A percentile compares a stretch with the other conserved stretches of the same genome.
These are phyloP conservation scores for Drosophila rubida DNA, from an alignment of 2,888 invertebrate genomes.

Conservation along the genomic window DNA sequence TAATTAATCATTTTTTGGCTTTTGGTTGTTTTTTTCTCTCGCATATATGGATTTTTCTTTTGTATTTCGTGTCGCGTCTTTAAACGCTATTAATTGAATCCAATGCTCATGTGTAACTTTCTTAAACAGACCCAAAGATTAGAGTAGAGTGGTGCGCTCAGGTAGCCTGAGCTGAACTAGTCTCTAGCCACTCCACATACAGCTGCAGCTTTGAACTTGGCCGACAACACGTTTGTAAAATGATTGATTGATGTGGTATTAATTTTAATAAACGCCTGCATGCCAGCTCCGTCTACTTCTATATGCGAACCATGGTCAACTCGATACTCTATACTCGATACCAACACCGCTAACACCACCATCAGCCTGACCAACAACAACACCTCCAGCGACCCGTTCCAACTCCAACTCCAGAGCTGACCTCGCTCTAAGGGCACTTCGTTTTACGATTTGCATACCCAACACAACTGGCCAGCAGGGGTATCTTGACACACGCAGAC, in stretches of 20 bases:
- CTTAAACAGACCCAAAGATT: conserved; percentile 59
- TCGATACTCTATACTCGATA: conserved; percentile 6
- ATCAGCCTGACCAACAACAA: neutral
- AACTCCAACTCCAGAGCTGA: neutral
- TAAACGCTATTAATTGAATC: conserved; percentile 82
- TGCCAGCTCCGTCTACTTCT: conserved; percentile 45
- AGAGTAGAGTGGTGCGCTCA: conserved; percentile 25
- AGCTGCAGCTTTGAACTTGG: conserved; percentile 80
- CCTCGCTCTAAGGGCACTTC: conserved; percentile 33
- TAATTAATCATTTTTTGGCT: conserved; percentile 77
- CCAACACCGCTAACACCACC: neutral
- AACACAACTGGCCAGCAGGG: neutral
- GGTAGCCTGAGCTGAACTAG: conserved; percentile 26
- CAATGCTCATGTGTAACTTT: conserved; percentile 82
- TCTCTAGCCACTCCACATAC: conserved; percentile 27
- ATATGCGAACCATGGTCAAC: conserved; percentile 46
- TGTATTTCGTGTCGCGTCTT: conserved; percentile 53
- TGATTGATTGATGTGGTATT: conserved; percentile 85
- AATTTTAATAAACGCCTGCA: conserved; percentile 79
- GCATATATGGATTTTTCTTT: neutral
- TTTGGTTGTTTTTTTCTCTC: neutral
- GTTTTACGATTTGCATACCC: conserved; percentile 42
- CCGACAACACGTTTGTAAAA: conserved; percentile 82
- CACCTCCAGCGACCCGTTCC: conserved; percentile 15
- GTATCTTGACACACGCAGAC: neutral